Conservation (phyloP, 1,140 invertebrate species). For the Danaus melanippus region DNA sequence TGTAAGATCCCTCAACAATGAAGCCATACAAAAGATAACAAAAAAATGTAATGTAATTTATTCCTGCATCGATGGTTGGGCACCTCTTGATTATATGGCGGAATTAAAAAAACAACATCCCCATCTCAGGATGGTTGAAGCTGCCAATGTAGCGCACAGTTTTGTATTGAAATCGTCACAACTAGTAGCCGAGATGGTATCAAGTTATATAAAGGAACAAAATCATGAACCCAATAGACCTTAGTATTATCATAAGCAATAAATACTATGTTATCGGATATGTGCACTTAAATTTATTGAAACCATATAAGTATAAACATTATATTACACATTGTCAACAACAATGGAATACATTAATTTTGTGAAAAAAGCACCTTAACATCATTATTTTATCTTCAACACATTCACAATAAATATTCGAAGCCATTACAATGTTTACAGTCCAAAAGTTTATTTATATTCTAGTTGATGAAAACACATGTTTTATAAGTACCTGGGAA, state of each 20-base stretch:
- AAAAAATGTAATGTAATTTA: slow-evolving; percentile 48
- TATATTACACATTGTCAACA: slow-evolving; percentile 18
- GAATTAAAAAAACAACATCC: slow-evolving; percentile 42
- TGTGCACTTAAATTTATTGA: slow-evolving; percentile 29
- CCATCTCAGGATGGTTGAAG: slow-evolving; percentile 33
- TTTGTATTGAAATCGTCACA: slow-evolving; percentile 59
- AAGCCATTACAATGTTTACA: too few species aligned
- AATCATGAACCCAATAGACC: neutral
- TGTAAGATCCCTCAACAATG: slow-evolving; percentile 36
- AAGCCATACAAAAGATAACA: slow-evolving; percentile 40
- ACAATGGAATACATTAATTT: slow-evolving; percentile 12
- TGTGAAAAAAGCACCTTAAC: slow-evolving; percentile 19
- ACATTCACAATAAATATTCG: too few species aligned
- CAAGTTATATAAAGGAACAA: slow-evolving; percentile 33
- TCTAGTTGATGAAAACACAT: too few species aligned
- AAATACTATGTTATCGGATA: slow-evolving; percentile 9
- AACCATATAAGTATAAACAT: slow-evolving; percentile 18
- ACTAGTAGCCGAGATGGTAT: slow-evolving; percentile 42
- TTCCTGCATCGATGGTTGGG: slow-evolving; percentile 46
- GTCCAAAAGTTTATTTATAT: too few species aligned
- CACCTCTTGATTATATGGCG: slow-evolving; percentile 42
- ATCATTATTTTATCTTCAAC: slow-evolving; percentile 6
- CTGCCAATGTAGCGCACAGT: slow-evolving; percentile 37
- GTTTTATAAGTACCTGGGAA: too few species aligned
- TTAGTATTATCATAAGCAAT: neutral